Base-by-base conservation (phyloP, 1,140 invertebrate species). In the Linepithema humile region DNA sequence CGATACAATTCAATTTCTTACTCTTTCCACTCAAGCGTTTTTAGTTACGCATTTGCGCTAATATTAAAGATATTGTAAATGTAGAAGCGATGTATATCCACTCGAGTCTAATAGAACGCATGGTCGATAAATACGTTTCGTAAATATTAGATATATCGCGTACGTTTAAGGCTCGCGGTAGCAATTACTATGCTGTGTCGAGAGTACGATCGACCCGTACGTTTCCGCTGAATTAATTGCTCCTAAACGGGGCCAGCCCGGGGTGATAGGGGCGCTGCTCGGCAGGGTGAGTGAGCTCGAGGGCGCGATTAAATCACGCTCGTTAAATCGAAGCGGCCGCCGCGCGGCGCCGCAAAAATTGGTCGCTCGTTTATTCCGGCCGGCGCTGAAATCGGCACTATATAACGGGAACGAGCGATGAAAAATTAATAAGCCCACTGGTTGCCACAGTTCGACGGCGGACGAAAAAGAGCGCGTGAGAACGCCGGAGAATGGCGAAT, bases 391-490 rank as follows among this genome's bases (percentile, higher is more conserved):
- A 67, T 84, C 53, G 50, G 40, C 82, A 32, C 50, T 64, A 32
- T 50, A 64, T 60, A 60, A 45, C 70, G 32, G 40, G 29, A 57
- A 75, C 45, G 65, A 72, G 77, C 82, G 75, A 89, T 89, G 84
- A 88, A 88, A 89, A 88, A 89, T 89, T 89, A 88, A 89, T 88
- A 72, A 84, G 74, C 75, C 82, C 57, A 7, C 72, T n/a, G 57
- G 77, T 64, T 53, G 55, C 35, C 45, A 60, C 72, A 45, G 57
- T 40, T 48, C 40, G 43, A 26, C 43, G 43, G 43, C 17, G n/a
- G 12, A 26, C 17, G 40, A n/a, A 78, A 85, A 80, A 55, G 38
- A 43, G 65, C 29, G 15, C 2, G 35, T 7, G 48, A 45, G 48
- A 48, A n/a, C n/a, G n/a, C 50, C 17, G 69, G 29, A 32, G 26